Conservation (phyloP, 2,888 invertebrate genomes). For the Axea sp. region DNA sequence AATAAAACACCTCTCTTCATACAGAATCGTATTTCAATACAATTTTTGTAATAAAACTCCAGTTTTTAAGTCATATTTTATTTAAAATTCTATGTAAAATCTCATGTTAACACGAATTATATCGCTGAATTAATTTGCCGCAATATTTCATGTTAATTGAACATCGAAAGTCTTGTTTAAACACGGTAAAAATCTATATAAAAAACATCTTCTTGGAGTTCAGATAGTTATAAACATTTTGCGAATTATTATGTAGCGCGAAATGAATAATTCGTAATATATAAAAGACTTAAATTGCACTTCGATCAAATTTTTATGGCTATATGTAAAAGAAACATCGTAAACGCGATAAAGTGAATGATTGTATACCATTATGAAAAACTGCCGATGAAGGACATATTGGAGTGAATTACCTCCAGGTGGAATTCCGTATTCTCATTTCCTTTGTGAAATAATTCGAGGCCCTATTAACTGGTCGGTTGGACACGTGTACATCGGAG, state of each 20-base stretch:
- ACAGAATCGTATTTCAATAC: too few species aligned
- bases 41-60: too few species aligned
- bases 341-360: conserved; percentile 50
- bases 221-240: conserved; percentile 20
- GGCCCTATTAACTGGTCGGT: conserved; percentile 39
- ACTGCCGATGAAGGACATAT: conserved; percentile 38
- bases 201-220: too few species aligned
- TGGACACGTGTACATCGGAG: conserved; percentile 44
- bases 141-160: too few species aligned
- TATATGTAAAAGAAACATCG: conserved; percentile 40
- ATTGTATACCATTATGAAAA: conserved; percentile 53
- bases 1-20: too few species aligned
- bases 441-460: conserved; percentile 53
- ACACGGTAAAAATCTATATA: too few species aligned
- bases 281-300: conserved; percentile 40
- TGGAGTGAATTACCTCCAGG: conserved; percentile 52
- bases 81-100: too few species aligned
- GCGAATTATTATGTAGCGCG: conserved; percentile 35
- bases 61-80: too few species aligned
- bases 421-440: conserved; percentile 51
- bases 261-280: conserved; percentile 37
- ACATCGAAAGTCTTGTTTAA: too few species aligned
- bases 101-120: too few species aligned
- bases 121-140: too few species aligned
- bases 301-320: conserved; percentile 12